Evolutionary conservation across 1,140 invertebrate species (phyloP), one percentile per base, ranked within the genome.

Genomic region (Caenorhabditis briggsae): DNA sequence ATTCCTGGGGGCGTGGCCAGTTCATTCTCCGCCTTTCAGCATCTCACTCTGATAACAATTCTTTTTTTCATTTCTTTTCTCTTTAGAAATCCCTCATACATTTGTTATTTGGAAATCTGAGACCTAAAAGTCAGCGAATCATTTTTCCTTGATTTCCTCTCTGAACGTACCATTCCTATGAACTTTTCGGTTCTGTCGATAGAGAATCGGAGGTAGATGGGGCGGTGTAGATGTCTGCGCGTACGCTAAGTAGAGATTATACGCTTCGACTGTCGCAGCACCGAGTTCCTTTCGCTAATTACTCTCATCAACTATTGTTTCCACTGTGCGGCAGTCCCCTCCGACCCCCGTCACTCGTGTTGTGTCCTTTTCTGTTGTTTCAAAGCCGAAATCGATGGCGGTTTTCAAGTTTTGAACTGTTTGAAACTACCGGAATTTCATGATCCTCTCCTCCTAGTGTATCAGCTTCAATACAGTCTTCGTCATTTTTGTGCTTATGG

Each of bases 221-320:
- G 65, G 70, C 43, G 70, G 70, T 78, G 70, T 78, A 78, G 70
- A 53, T 78, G 70, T 78, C 70, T 78, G 70, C 70, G 64, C 64
- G 70, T 78, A 78, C 70, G 70, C 70, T 78, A 78, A 78, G 70
- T 78, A 50, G 70, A 78, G 70, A 78, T 78, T 78, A 78, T 78
- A 78, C 70, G 70, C 70, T 78, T 78, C 70, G 70, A 78, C 70
- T 78, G 70, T 78, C 70, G 70, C 46, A 78, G 70, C 70, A 78
- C 70, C 70, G 70, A 78, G 70, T 78, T 78, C 70, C 20, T 78
- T 78, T 78, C 70, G 70, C 70, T 78, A 78, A 78, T 78, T 78
- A 78, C 70, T 78, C 70, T 78, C 70, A 78, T 78, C 70, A 78
- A 78, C 70, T 78, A 78, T 78, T 78, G 70, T 78, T 78, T 78